These are phyloP conservation scores for Meteorus sp. DNA, from an alignment of 1,140 invertebrate genomes.

Conservation along the genomic window DNA sequence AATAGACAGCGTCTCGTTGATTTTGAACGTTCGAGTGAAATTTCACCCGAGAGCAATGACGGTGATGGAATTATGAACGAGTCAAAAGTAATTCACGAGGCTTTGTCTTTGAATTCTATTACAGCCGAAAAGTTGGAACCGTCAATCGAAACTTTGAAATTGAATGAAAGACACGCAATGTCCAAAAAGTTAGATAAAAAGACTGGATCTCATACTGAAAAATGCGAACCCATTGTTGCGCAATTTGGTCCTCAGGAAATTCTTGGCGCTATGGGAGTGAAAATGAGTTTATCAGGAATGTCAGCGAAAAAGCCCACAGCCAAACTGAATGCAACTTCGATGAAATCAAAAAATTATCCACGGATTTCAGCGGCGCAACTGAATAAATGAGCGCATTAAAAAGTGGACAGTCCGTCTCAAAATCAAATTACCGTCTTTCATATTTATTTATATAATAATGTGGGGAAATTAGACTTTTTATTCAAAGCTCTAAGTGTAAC, in stretches of 20 bases:
- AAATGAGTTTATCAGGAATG: neutral
- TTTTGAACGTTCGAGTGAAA: neutral
- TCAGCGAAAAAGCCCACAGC: neutral
- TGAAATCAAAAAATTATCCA: no score
- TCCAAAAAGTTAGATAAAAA: neutral
- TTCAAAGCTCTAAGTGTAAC: no score
- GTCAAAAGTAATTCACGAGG: neutral
- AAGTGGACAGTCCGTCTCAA: no score
- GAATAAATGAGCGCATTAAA: no score
- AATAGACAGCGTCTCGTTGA: neutral
- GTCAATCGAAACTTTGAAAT: neutral
- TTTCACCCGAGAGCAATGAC: neutral
- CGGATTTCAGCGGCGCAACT: no score
- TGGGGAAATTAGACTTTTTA: no score
- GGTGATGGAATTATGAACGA: neutral
- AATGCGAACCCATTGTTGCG: neutral
- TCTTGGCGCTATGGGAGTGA: neutral
- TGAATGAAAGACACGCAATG: neutral
- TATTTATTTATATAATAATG: no score
- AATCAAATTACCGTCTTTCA: no score
- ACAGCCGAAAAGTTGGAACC: neutral
- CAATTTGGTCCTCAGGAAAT: constrained; percentile 11
- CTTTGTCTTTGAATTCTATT: neutral
- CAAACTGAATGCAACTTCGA: no score
- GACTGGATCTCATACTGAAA: neutral